Conservation (phyloP, 2,797 vertebrate genomes). For the Melanotaenia pygmaea region DNA sequence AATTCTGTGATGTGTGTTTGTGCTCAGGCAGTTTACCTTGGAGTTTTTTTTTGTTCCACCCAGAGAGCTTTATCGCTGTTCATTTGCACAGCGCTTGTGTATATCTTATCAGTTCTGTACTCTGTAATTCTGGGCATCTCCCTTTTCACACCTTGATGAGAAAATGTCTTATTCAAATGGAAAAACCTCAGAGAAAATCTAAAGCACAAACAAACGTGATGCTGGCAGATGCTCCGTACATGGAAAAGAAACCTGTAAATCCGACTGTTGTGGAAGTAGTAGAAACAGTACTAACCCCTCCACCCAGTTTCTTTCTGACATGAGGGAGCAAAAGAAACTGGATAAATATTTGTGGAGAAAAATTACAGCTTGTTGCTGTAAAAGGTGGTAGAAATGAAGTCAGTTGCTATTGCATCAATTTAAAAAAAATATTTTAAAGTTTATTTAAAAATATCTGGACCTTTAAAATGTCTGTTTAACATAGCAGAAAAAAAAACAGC, state of each 20-base stretch:
- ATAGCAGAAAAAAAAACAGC: too few relatives aligned
- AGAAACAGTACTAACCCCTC: slow-evolving; percentile 30
- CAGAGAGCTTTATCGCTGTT: too few relatives aligned
- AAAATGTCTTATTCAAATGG: not conserved
- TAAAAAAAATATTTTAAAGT: not conserved
- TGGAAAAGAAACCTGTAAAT: slow-evolving; percentile 33
- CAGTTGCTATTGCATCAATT: too few relatives aligned
- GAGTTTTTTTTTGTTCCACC: not conserved
- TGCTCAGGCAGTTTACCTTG: slow-evolving; percentile 7
- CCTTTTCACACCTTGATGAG: not conserved
- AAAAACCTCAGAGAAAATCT: not conserved
- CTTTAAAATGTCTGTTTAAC: too few relatives aligned
- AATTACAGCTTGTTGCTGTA: too few relatives aligned
- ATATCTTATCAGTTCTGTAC: not conserved
- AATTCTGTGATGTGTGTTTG: slow-evolving; percentile 19
- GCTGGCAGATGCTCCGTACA: slow-evolving; percentile 12
- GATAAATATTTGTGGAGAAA: too few relatives aligned
- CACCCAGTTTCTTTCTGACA: slow-evolving; percentile 26
- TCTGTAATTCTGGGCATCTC: not conserved
- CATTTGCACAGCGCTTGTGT: too few relatives aligned
- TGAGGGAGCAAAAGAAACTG: not conserved
- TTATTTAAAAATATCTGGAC: too few relatives aligned
- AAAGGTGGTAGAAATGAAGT: too few relatives aligned
- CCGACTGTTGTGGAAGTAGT: slow-evolving; percentile 51
- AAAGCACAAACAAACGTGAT: not conserved